Base-by-base conservation (phyloP, 92 coral and sea anemone species). In the Palythoa heliodiscus region DNA sequence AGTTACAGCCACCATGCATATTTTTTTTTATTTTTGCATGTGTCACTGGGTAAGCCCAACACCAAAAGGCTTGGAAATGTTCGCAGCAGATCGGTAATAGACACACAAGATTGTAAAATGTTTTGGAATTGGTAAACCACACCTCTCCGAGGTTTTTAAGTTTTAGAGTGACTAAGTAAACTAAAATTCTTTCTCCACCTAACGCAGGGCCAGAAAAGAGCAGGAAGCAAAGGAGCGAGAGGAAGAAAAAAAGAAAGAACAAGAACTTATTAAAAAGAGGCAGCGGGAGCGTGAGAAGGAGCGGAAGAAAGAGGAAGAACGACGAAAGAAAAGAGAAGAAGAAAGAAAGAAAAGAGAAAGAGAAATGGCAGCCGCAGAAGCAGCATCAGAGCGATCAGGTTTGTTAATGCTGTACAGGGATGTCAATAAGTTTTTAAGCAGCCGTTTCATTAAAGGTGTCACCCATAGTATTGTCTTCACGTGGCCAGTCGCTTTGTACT, bases 321-420 rank as follows among this genome's bases (percentile, higher is more conserved):
- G 43, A 64, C 73, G 20, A 66, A 80, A 64, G 38, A 80, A 80
- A 57, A 80, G 84, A 43, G 84, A 80, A 66, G 23, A 15, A 53
- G 74, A 80, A 43, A 80, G 84, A 63, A 16, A 80, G 73, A 48
- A 80, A 66, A 20, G 73, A 35, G 84, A 80, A 38, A 64, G 74
- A 80, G 74, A 80, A 23, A 47, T 80, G 61, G 84, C 73, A 22
- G 84, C 84, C 13, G 73, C 84, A 7, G 71, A 47, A 17, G 74
- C 73, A 66, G 84, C 84, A 20, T 63, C 83, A 63, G 38, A 17
- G 3, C 71, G 83, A 10, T 40, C 83, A 79, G 83, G 83, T 79
- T 61, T 79, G 38, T 22, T 57, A 17, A 77, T 77, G 4, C 50
- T 43, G 50, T 43, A 29, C 35, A 29, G 35, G 35, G 35, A 29